phyloP scores from a whole-genome alignment of 1,140 invertebrate species.

The Chionoecetes opilio region DNA sequence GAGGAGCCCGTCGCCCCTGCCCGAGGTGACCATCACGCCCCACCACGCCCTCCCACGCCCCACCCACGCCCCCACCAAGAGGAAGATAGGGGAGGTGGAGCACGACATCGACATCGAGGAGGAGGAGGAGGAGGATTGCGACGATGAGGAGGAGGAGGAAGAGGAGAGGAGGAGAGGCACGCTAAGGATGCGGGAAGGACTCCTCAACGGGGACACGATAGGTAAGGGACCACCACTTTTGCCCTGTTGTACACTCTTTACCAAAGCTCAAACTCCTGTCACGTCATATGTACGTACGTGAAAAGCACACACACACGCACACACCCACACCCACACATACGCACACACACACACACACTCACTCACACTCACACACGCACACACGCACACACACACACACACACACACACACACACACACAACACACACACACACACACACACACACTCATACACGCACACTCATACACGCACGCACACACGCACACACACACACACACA shows the following conservation, averaged over 20 bases:
- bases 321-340: neutral
- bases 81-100: conserved; percentile 62
- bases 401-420: neutral
- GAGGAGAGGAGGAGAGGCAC: neutral
- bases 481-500: neutral
- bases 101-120: neutral
- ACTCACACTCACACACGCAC: neutral
- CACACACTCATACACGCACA: no score
- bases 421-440: neutral
- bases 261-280: no score
- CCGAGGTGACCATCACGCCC: conserved; percentile 67
- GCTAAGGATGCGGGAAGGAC: conserved; percentile 31
- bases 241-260: neutral
- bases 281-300: neutral
- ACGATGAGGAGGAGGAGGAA: conserved; percentile 64
- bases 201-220: conserved; percentile 58
- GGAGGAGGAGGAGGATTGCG: conserved; percentile 34
- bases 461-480: no score
- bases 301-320: neutral
- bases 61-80: conserved; percentile 2
- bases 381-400: conserved; percentile 41
- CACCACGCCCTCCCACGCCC: neutral
- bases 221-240: no score
- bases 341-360: neutral
- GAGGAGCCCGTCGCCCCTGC: neutral